Evolutionary conservation across 2,797 vertebrate species (phyloP).

Genomic region (Eurystomus glaucurus): DNA sequence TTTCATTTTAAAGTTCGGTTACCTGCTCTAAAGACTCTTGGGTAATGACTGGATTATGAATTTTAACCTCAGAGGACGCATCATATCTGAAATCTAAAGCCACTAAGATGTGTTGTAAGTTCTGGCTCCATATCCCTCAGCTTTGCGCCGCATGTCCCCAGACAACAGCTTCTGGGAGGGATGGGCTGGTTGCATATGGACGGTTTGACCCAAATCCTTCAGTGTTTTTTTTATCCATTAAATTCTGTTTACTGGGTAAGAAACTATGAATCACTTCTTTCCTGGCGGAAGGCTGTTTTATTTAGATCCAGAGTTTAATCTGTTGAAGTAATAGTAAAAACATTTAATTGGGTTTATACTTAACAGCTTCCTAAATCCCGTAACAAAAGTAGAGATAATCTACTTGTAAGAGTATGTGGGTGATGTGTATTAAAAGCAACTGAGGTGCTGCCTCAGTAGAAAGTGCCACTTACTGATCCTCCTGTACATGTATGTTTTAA

Average conservation of each 20-base stretch:
- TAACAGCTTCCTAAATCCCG: background rate
- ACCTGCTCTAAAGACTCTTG: background rate
- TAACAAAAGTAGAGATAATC: background rate
- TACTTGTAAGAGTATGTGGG: background rate
- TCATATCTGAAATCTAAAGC: background rate
- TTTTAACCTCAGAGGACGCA: background rate
- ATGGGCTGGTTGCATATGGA: background rate
- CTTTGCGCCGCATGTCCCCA: background rate
- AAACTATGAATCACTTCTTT: background rate
- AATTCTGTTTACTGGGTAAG: background rate
- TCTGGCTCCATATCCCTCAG: background rate
- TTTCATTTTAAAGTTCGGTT: background rate
- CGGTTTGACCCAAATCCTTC: background rate
- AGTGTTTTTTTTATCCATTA: background rate
- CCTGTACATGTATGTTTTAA: slow-evolving; percentile 59
- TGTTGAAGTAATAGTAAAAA: slow-evolving; percentile 33
- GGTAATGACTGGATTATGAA: background rate
- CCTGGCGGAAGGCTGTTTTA: slow-evolving; percentile 18
- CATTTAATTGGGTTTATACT: slow-evolving; percentile 48
- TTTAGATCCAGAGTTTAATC: slow-evolving; percentile 58
- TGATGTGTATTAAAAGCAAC: background rate
- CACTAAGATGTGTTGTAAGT: background rate
- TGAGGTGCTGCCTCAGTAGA: background rate
- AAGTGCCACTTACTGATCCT: background rate
- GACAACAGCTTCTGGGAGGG: background rate